Percentiles rank a stretch among this genome's conserved stretches.
These are phyloP conservation scores for Sisor rabdophorus DNA, from an alignment of 2,113 vertebrate species.

Conservation along the genomic window DNA sequence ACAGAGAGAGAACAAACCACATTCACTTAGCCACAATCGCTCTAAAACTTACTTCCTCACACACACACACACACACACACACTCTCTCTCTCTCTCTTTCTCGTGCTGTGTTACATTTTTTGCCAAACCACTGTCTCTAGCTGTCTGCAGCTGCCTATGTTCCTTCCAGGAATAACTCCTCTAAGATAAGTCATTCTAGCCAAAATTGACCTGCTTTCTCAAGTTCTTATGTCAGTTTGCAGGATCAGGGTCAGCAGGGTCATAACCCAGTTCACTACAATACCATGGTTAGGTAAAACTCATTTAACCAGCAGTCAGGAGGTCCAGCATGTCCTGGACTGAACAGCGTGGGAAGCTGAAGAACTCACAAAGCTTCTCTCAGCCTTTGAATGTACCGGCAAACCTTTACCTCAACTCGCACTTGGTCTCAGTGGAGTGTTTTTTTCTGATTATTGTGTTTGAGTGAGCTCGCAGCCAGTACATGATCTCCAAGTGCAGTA, in stretches of 20 bases:
- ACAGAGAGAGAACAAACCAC: slow-evolving; percentile 49
- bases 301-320: slow-evolving; percentile 1
- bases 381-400: not conserved
- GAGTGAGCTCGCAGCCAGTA: slow-evolving; percentile 23
- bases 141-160: slow-evolving; percentile 66
- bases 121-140: slow-evolving; percentile 85
- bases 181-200: slow-evolving; percentile 42
- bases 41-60: slow-evolving; percentile 43
- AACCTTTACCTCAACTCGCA: too few relatives aligned
- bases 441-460: slow-evolving; percentile 2
- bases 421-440: not conserved
- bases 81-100: slow-evolving; percentile 56
- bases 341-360: slow-evolving; percentile 32
- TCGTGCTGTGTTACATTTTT: slow-evolving; percentile 15
- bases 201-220: slow-evolving; percentile 35
- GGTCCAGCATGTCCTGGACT: not conserved
- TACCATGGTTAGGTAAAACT: slow-evolving; percentile 26
- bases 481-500: slow-evolving; percentile 11
- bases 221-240: slow-evolving; percentile 32
- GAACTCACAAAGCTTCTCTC: not conserved
- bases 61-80: slow-evolving; percentile 53
- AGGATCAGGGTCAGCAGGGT: slow-evolving; percentile 10
- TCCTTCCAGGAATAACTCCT: slow-evolving; percentile 68
- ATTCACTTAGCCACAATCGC: slow-evolving; percentile 49
- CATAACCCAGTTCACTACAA: slow-evolving; percentile 4